These are phyloP conservation scores for Microcaecilia unicolor DNA, from an alignment of 2,797 vertebrate genomes.

Conservation along the genomic window DNA sequence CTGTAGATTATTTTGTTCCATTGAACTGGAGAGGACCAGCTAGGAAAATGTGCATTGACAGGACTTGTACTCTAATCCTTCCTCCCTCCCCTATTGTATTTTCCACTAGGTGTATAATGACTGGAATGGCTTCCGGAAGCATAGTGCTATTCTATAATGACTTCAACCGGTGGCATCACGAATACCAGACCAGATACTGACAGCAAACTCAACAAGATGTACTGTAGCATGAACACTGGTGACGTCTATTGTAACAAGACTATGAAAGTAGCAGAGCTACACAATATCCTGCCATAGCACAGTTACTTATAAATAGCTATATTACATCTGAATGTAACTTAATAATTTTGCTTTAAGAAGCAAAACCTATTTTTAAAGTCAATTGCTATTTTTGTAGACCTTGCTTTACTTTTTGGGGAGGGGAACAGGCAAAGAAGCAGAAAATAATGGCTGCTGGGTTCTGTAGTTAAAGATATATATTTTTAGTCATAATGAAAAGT, in stretches of 20 bases:
- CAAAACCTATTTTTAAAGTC: constrained; percentile 92
- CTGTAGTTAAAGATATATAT: constrained; percentile 83
- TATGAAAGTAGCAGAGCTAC: not conserved
- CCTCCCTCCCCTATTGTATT: not conserved
- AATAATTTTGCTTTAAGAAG: constrained; percentile 58
- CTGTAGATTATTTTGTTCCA: too few species aligned
- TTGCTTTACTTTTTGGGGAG: constrained; percentile 70
- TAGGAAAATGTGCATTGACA: too few species aligned
- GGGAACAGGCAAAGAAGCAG: constrained; percentile 39
- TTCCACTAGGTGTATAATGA: constrained; percentile 80
- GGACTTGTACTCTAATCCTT: too few species aligned
- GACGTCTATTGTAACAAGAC: constrained; percentile 7
- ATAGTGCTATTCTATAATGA: constrained; percentile 99
- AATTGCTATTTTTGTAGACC: constrained; percentile 98
- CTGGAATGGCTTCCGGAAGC: constrained; percentile 94
- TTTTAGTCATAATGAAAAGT: constrained; percentile 85
- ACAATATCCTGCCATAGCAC: constrained; percentile 15
- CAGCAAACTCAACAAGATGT: not conserved
- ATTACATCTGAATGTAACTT: constrained; percentile 74
- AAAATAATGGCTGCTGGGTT: constrained; percentile 61
- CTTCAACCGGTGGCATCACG: constrained; percentile 95
- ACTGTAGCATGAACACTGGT: constrained; percentile 2
- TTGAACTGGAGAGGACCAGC: too few species aligned
- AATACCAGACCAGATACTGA: constrained; percentile 95
- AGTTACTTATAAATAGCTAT: constrained; percentile 37